Conservation (phyloP, 2,113 vertebrate genomes). For the Bos javanicus region DNA sequence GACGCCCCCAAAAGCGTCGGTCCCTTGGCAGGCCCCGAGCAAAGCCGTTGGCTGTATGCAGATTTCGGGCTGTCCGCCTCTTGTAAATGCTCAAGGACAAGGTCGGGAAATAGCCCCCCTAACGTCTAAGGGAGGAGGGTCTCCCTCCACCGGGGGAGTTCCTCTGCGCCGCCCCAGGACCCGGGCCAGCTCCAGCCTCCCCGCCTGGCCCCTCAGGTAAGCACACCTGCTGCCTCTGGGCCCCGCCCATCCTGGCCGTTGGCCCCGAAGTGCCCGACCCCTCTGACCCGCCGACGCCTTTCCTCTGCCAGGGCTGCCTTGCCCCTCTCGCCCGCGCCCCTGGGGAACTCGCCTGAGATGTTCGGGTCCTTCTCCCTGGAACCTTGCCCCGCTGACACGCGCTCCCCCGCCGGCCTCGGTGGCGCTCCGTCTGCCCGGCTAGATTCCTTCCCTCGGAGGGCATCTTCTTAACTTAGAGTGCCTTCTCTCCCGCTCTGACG, state of each 20-base stretch:
- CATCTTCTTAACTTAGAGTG: neutral
- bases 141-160: neutral
- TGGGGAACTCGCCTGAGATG: neutral
- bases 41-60: neutral
- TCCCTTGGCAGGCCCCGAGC: neutral
- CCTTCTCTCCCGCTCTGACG: neutral
- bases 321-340: neutral
- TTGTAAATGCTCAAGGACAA: slow-evolving; percentile 46
- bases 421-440: neutral
- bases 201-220: neutral
- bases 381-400: neutral
- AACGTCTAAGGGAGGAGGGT: neutral
- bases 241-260: neutral
- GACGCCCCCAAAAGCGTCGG: neutral
- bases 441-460: neutral
- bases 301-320: neutral
- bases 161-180: neutral
- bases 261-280: neutral
- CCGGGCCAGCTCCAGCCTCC: neutral
- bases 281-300: neutral
- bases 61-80: neutral
- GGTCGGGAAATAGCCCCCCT: slow-evolving; percentile 1
- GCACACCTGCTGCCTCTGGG: slow-evolving; percentile 60
- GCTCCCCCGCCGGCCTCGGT: neutral
- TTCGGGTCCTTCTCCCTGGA: neutral